phyloP scores from a whole-genome alignment of 2,888 invertebrate species.

The Muscina levida region DNA sequence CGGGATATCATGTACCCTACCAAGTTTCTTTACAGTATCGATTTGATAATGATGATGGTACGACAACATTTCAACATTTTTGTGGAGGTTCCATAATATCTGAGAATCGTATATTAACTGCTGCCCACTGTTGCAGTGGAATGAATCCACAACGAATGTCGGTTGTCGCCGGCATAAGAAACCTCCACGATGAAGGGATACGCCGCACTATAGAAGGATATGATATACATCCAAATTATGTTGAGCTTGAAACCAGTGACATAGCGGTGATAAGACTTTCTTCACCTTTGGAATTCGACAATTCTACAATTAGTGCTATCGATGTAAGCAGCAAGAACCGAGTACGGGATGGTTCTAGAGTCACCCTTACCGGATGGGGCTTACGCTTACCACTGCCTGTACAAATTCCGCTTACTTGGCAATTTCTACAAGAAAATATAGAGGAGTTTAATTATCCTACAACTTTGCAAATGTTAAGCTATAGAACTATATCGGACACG shows the following conservation, averaged over 20 bases:
- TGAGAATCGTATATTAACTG: slow-evolving; percentile 74
- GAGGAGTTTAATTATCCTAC: slow-evolving; percentile 72
- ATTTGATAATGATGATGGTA: slow-evolving; percentile 57
- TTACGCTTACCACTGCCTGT: slow-evolving; percentile 72
- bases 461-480: slow-evolving; percentile 73
- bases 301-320: slow-evolving; percentile 78
- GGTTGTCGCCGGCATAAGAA: slow-evolving; percentile 74
- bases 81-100: slow-evolving; percentile 78
- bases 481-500: slow-evolving; percentile 74
- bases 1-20: slow-evolving; percentile 74
- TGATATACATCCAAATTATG: slow-evolving; percentile 76
- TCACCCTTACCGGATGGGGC: slow-evolving; percentile 79
- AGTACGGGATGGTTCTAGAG: slow-evolving; percentile 71
- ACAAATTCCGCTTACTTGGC: slow-evolving; percentile 46
- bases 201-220: slow-evolving; percentile 71
- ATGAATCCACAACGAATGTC: slow-evolving; percentile 71
- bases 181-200: slow-evolving; percentile 68
- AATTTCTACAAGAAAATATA: slow-evolving; percentile 69
- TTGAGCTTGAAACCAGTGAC: slow-evolving; percentile 74
- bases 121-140: slow-evolving; percentile 77
- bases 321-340: slow-evolving; percentile 66
- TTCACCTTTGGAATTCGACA: slow-evolving; percentile 71
- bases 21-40: slow-evolving; percentile 77
- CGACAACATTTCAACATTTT: slow-evolving; percentile 70
- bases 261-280: slow-evolving; percentile 75